Percentiles rank a stretch among this genome's conserved stretches.
These are phyloP conservation scores for Mya arenaria DNA, from an alignment of 1,140 invertebrate species.

Conservation along the genomic window DNA sequence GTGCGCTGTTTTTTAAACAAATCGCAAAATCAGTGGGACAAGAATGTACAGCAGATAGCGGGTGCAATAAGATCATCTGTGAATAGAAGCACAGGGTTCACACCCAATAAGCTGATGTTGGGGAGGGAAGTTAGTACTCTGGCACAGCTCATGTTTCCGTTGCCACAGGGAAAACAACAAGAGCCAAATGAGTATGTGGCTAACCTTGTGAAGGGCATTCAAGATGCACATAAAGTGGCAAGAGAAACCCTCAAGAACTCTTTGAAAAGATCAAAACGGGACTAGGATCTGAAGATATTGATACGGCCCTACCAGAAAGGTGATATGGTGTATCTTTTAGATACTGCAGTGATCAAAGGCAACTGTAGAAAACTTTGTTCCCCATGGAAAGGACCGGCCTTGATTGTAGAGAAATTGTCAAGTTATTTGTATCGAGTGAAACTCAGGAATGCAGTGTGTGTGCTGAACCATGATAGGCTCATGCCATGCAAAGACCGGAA, in stretches of 20 bases:
- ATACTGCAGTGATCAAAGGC: not conserved
- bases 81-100: not conserved
- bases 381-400: not conserved
- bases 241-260: not conserved
- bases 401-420: not conserved
- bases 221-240: not conserved
- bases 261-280: not conserved
- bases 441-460: not conserved
- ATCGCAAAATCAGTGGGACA: not conserved
- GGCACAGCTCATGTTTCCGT: not conserved
- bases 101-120: not conserved
- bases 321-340: not conserved
- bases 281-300: not conserved
- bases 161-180: not conserved
- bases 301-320: not conserved
- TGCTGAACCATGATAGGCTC: not conserved
- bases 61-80: not conserved
- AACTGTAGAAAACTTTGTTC: not conserved
- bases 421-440: not conserved
- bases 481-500: not conserved
- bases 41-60: conserved; percentile 2
- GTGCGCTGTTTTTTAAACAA: not conserved
- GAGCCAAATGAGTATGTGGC: not conserved
- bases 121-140: not conserved
- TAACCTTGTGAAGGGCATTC: not conserved